Conservation (phyloP, 2,888 invertebrate species). For the Drosophila incognita region DNA sequence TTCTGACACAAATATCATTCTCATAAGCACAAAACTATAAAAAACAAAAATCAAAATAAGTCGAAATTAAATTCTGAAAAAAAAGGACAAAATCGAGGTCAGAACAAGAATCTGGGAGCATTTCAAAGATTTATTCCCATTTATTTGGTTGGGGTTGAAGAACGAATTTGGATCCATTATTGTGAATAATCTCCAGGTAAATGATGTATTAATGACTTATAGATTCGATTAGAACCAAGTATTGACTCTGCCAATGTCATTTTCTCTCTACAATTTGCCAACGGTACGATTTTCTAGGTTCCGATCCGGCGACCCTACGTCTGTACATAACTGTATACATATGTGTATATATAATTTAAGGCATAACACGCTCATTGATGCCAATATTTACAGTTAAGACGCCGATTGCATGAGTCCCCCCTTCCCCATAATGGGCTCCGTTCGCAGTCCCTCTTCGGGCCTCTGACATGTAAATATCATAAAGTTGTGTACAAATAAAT, state of each 20-base stretch:
- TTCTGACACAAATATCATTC: not conserved
- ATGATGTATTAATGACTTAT: not conserved
- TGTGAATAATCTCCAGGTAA: not conserved
- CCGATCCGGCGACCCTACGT: not conserved
- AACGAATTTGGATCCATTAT: not conserved
- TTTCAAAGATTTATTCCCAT: not conserved
- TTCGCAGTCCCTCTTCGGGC: conserved; percentile 4
- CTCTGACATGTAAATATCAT: conserved; percentile 71
- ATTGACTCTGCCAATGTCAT: not conserved
- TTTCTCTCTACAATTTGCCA: not conserved
- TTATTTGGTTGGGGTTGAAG: not conserved
- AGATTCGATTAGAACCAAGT: not conserved
- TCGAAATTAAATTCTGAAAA: not conserved
- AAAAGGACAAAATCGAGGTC: accelerated
- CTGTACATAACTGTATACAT: not conserved
- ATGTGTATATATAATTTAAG: not conserved
- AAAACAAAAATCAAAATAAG: not conserved
- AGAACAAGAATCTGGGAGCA: not conserved
- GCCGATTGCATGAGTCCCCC: conserved; percentile 33
- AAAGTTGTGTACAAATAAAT: conserved; percentile 76
- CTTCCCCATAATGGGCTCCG: not conserved
- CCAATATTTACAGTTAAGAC: conserved; percentile 46
- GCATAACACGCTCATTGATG: conserved; percentile 29
- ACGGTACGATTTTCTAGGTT: not conserved
- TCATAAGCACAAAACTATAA: not conserved